Conservation (phyloP, 2,113 vertebrate genomes). For the Miniopterus natalensis region DNA sequence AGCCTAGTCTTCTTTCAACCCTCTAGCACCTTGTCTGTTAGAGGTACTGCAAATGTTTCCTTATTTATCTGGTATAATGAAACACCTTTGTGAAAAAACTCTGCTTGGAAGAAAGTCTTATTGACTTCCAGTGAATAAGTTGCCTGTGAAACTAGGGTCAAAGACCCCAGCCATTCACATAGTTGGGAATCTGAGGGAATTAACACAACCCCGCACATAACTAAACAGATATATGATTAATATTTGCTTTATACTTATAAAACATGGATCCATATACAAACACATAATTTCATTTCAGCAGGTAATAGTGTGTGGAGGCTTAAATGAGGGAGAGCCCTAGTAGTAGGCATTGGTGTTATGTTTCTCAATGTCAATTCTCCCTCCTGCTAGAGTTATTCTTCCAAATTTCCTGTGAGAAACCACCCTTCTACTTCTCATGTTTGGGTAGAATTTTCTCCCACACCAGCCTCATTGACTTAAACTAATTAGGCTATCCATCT, state of each 20-base stretch:
- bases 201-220: neutral
- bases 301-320: neutral
- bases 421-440: neutral
- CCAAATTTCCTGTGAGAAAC: neutral
- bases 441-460: neutral
- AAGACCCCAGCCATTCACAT: neutral
- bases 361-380: neutral
- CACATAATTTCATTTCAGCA: neutral
- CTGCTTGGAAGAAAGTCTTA: neutral
- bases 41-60: neutral
- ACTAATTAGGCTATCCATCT: neutral
- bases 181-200: neutral
- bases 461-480: neutral
- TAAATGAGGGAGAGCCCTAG: neutral
- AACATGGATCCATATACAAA: neutral
- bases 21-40: neutral
- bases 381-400: neutral
- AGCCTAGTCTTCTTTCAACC: neutral
- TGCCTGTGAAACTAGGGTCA: neutral
- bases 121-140: neutral
- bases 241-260: neutral
- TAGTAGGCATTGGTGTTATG: neutral
- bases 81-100: neutral
- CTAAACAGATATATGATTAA: neutral
- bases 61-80: neutral